Evolutionary conservation across 2,888 invertebrate genomes (phyloP).

Genomic region (Periphyllus acericola): DNA sequence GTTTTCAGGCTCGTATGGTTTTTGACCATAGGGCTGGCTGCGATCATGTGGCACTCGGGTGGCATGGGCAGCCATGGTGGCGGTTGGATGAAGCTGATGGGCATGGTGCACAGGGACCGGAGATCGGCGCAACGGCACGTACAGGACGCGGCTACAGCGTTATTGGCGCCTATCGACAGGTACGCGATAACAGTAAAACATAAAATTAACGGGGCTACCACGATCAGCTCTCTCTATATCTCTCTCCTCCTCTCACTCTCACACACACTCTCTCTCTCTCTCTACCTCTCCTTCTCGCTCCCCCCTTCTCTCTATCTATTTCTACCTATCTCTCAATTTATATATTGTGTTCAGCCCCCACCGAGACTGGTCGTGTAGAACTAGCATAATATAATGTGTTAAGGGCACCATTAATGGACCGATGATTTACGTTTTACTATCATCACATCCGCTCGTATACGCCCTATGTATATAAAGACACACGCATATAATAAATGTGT

Average conservation of each 20-base stretch:
- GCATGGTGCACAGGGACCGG: conserved; percentile 81
- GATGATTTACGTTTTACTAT: not conserved
- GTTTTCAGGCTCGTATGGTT: conserved; percentile 48
- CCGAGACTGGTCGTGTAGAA: not conserved
- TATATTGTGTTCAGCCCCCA: not conserved
- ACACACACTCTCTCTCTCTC: not conserved
- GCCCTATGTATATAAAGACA: not conserved
- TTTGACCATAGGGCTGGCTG: conserved; percentile 51
- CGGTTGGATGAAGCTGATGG: conserved; percentile 86
- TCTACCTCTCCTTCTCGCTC: not conserved
- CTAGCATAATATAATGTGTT: not conserved
- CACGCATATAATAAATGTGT: not conserved
- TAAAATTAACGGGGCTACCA: not conserved
- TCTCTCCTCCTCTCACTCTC: too few species aligned
- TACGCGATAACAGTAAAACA: not conserved
- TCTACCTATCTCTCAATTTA: not conserved
- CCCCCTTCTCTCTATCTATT: not conserved
- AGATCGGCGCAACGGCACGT: conserved; percentile 67
- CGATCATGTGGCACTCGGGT: conserved; percentile 81
- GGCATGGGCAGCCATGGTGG: conserved; percentile 78
- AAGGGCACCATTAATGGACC: conserved; percentile 2
- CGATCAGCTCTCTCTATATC: not conserved
- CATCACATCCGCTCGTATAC: not conserved
- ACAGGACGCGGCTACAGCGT: conserved; percentile 53
- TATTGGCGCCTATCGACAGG: conserved; percentile 58